These are phyloP conservation scores for Tipula vernalis DNA, from an alignment of 2,888 invertebrate genomes.

Conservation along the genomic window DNA sequence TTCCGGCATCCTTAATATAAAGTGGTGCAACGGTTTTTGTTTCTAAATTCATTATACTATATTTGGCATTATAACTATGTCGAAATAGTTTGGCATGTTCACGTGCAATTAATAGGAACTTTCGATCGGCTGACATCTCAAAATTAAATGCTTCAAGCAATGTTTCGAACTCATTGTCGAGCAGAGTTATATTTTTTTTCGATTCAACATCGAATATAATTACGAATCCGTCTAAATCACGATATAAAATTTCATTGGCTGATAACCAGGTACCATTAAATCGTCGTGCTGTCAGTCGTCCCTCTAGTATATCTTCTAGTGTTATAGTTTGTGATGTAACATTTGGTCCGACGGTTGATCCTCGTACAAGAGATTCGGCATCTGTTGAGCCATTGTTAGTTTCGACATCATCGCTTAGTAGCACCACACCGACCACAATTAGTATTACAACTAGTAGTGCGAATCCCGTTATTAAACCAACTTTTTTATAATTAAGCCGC, in stretches of 20 bases:
- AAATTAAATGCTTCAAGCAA: conserved; percentile 38
- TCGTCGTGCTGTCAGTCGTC: conserved; percentile 47
- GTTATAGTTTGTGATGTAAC: conserved; percentile 30
- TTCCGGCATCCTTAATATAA: conserved; percentile 15
- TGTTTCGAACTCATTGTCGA: conserved; percentile 21
- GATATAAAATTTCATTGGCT: conserved; percentile 51
- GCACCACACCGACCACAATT: conserved; percentile 43
- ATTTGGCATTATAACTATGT: conserved; percentile 64
- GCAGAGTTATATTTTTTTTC: conserved; percentile 19
- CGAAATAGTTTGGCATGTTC: conserved; percentile 53
- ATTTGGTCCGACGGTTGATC: conserved; percentile 5
- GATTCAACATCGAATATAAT: conserved; percentile 22
- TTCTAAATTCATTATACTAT: conserved; percentile 51
- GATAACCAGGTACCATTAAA: conserved; percentile 77
- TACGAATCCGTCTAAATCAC: conserved; percentile 30
- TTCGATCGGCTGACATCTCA: conserved; percentile 51
- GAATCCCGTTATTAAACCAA: conserved; percentile 42
- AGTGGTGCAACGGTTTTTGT: conserved; percentile 22
- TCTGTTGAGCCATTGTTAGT: conserved; percentile 8
- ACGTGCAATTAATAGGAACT: conserved; percentile 48
- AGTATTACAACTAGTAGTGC: conserved; percentile 45
- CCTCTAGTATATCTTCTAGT: conserved; percentile 59
- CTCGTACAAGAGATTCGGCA: neutral
- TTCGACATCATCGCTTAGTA: conserved; percentile 32
- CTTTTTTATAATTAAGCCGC: conserved; percentile 41